Conservation (phyloP, 2,888 invertebrate genomes). For the Lithosia quadra region DNA sequence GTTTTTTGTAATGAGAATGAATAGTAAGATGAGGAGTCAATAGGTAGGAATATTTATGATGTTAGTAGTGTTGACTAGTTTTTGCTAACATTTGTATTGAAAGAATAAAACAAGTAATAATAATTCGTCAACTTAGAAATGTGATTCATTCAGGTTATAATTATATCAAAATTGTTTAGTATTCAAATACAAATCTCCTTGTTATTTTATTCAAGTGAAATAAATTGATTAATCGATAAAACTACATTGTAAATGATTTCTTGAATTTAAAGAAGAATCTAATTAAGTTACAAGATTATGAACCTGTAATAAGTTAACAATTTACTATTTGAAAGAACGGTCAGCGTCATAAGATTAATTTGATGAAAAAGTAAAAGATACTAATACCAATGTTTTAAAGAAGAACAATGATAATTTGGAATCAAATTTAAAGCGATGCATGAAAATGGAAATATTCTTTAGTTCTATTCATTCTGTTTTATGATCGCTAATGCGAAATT, state of each 20-base stretch:
- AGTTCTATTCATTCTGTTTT: background rate
- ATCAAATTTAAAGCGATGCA: constrained; percentile 1
- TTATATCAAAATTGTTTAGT: too few relatives aligned
- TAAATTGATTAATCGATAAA: background rate
- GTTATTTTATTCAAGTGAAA: background rate
- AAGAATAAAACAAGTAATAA: background rate
- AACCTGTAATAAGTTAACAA: background rate
- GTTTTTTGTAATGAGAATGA: background rate
- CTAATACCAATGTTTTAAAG: constrained; percentile 29
- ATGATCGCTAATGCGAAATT: constrained; percentile 15
- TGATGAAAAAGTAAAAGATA: constrained; percentile 18
- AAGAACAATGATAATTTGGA: constrained; percentile 41
- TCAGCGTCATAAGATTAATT: constrained; percentile 29
- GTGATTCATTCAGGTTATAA: background rate
- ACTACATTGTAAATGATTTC: background rate
- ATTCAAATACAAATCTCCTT: too few relatives aligned
- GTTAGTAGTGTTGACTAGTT: background rate
- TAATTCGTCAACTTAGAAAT: background rate
- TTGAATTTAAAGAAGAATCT: background rate
- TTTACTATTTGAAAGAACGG: constrained; percentile 25
- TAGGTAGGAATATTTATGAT: background rate
- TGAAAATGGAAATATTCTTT: background rate
- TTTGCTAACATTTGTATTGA: background rate
- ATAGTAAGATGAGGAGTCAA: too few relatives aligned
- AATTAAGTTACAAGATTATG: background rate